Evolutionary conservation across 2,888 invertebrate genomes (phyloP), one percentile per base, ranked within the genome.

Genomic region (Protodeltote pygarga): DNA sequence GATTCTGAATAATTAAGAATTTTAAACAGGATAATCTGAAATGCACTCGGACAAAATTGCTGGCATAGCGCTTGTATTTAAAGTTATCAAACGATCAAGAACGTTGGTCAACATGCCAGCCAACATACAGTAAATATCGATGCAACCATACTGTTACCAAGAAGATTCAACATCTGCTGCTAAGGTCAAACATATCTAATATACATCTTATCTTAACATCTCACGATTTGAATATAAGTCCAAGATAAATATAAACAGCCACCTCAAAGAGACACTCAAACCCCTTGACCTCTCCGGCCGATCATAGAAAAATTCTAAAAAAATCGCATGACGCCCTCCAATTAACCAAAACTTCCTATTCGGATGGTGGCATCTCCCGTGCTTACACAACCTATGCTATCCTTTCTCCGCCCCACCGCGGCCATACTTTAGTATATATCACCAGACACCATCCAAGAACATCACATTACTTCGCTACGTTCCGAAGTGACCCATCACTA

Each of bases 331-430:
- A 77, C 70, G 83, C 86, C 89, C 87, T 83, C 86, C 82, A 85
- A 85, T 88, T 85, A 88, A 76, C 80, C 73, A 71, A 81, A 80
- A 79, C 85, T 89, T 89, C 90, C 87, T 89, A 79, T 77, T 77
- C 72, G 79, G 83, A 81, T 67, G 62, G 67, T 66, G 77, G 80
- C 85, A 84, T 89, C 89, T 89, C 90, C 90, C 87, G 82, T 70
- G 75, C 85, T 89, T 91, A 83, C 89, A 88, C 90, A 91, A 90
- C 80, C 71, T 62, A 67, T 69, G 75, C 82, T 84, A 85, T 89
- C 91, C 91, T 91, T 91, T 91, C 91, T 86, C 90, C 83, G 87
- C 90, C 90, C 91, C 90, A 85, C 91, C 89, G 75, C 81, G 61
- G 51, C 67, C 73, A 65, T 74, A 71, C 70, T 77, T 74, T 75